A percentile compares a stretch with the other conserved stretches of the same genome.
Conservation (phyloP, 2,113 vertebrate genomes). For the Apaloderma vittatum region DNA sequence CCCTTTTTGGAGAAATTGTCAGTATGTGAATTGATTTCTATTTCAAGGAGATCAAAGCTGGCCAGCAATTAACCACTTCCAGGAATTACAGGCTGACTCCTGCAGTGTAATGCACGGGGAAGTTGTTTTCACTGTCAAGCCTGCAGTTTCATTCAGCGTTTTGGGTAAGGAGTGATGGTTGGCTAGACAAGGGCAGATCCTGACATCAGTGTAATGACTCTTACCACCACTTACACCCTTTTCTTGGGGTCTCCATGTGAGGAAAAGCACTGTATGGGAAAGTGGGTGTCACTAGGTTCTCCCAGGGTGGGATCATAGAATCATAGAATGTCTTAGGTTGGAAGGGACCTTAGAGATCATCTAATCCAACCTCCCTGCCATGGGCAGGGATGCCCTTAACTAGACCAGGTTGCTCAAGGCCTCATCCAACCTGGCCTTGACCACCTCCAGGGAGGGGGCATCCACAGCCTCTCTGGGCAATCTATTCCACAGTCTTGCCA, state of each 20-base stretch:
- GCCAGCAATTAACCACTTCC: constrained; percentile 42
- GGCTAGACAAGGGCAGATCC: not conserved
- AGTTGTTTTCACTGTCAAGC: not conserved
- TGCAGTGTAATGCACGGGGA: not conserved
- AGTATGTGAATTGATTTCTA: constrained; percentile 42
- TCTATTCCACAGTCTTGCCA: too few species aligned
- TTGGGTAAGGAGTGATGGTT: not conserved
- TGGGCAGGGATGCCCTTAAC: too few species aligned
- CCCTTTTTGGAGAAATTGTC: constrained; percentile 10
- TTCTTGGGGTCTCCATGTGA: rapidly evolving
- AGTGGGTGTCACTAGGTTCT: not conserved
- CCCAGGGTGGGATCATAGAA: not conserved
- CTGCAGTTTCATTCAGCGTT: not conserved
- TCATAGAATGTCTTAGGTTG: too few species aligned
- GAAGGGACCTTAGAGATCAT: too few species aligned
- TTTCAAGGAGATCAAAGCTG: constrained; percentile 35
- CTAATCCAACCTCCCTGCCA: too few species aligned
- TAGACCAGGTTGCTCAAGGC: too few species aligned
- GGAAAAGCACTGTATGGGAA: not conserved
- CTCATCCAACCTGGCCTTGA: too few species aligned
- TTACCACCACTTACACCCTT: not conserved
- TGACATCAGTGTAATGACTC: rapidly evolving
- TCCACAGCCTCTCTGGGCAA: too few species aligned
- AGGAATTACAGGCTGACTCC: constrained; percentile 25
- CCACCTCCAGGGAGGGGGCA: too few species aligned